These are phyloP conservation scores for Acleris holmiana DNA, from an alignment of 2,888 invertebrate genomes.

Conservation along the genomic window DNA sequence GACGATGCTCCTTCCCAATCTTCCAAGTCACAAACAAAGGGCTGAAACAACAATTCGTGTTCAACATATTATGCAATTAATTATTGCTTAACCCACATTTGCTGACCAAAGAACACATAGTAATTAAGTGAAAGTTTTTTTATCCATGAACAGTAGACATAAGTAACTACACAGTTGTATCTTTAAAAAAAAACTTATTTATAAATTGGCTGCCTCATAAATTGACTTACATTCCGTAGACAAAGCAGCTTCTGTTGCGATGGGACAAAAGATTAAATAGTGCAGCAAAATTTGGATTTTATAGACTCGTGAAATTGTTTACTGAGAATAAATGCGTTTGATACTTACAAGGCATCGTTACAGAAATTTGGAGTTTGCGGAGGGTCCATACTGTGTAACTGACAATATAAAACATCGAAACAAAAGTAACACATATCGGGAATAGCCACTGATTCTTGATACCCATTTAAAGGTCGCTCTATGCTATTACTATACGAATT, in stretches of 20 bases:
- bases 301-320: conserved; percentile 13
- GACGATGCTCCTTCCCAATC: conserved; percentile 96
- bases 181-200: conserved; percentile 16
- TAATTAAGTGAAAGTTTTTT: conserved; percentile 26
- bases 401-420: conserved; percentile 98
- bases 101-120: conserved; percentile 11
- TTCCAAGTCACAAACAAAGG: conserved; percentile 99
- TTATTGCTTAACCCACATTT: conserved; percentile 5
- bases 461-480: conserved; percentile 84
- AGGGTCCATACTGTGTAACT: conserved; percentile 96
- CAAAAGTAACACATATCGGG: conserved; percentile 99
- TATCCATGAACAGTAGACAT: conserved; percentile 4
- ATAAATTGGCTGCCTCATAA: conserved; percentile 18
- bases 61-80: conserved; percentile 13
- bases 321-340: conserved; percentile 39
- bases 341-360: conserved; percentile 97
- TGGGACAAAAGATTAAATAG: conserved; percentile 25
- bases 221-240: conserved; percentile 21
- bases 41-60: conserved; percentile 81
- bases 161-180: conserved; percentile 13
- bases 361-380: conserved; percentile 96
- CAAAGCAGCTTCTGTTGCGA: conserved; percentile 22
- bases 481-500: conserved; percentile 85
- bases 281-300: conserved; percentile 10
- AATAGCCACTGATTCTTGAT: conserved; percentile 88